These are phyloP conservation scores for Lordiphosa clarofinis DNA, from an alignment of 1,140 invertebrate species.

Conservation along the genomic window DNA sequence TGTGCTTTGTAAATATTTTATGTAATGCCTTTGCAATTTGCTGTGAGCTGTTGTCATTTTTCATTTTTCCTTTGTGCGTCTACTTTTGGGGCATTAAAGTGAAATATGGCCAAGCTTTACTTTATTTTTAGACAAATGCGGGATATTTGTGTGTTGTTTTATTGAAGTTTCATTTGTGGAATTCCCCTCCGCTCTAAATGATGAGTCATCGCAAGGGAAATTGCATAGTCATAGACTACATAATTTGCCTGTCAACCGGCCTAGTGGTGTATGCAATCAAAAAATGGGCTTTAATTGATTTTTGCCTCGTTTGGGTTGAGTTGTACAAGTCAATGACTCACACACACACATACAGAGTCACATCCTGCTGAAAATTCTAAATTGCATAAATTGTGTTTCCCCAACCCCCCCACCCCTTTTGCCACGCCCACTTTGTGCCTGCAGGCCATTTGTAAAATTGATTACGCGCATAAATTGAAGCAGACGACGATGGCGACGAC, in stretches of 20 bases:
- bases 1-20: constrained; percentile 48
- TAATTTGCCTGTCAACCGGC: too few relatives aligned
- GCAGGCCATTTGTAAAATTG: constrained; percentile 76
- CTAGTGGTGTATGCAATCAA: constrained; percentile 55
- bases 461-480: constrained; percentile 78
- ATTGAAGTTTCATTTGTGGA: constrained; percentile 2
- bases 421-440: constrained; percentile 26
- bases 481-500: constrained; percentile 47
- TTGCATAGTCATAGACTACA: too few relatives aligned
- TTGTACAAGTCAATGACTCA: constrained; percentile 64
- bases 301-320: constrained; percentile 33
- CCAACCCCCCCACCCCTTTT: constrained; percentile 26
- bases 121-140: background rate
- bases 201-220: too few relatives aligned
- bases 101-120: constrained; percentile 46
- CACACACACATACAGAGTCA: constrained; percentile 13
- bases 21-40: constrained; percentile 69
- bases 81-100: constrained; percentile 55
- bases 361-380: constrained; percentile 54
- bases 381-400: constrained; percentile 74
- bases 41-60: constrained; percentile 59
- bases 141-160: background rate
- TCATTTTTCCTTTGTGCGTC: constrained; percentile 33
- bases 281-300: constrained; percentile 71
- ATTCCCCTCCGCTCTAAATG: too few relatives aligned